Percentiles rank a stretch among this genome's conserved stretches.
Evolutionary conservation across 92 coral and sea anemone species (phyloP).

Genomic region (Epizoanthus ramosus): DNA sequence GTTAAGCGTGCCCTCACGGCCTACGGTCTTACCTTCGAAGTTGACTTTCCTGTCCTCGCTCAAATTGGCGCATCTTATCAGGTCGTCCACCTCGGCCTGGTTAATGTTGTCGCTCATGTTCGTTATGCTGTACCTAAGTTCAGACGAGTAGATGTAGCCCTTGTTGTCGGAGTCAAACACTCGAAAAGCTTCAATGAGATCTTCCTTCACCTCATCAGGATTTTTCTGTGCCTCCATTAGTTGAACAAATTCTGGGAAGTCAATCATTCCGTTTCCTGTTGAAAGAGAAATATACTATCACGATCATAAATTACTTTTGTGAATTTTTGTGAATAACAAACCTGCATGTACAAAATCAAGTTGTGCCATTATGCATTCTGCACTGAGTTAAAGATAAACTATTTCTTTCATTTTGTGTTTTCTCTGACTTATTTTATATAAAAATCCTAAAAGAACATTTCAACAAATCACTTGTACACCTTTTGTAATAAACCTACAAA

Average conservation of each 20-base stretch:
- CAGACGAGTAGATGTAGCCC: constrained; percentile 74
- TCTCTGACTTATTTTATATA: too few relatives aligned
- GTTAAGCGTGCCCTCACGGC: not conserved
- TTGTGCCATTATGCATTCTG: too few relatives aligned
- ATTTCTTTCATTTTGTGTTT: too few relatives aligned
- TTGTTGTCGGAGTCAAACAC: constrained; percentile 75
- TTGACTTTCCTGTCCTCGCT: constrained; percentile 57
- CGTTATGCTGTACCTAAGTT: constrained; percentile 60
- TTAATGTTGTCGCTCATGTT: constrained; percentile 74
- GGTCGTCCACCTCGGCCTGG: constrained; percentile 60
- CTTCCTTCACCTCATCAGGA: constrained; percentile 69
- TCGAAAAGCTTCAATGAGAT: constrained; percentile 67
- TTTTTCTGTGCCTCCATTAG: constrained; percentile 59
- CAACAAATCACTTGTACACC: too few relatives aligned
- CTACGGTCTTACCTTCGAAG: constrained; percentile 54
- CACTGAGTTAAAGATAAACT: too few relatives aligned
- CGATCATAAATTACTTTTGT: too few relatives aligned
- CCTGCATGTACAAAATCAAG: too few relatives aligned
- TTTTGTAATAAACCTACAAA: too few relatives aligned
- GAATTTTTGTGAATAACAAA: too few relatives aligned
- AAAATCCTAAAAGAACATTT: too few relatives aligned
- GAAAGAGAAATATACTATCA: not conserved
- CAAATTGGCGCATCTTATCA: constrained; percentile 48
- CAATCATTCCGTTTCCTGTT: constrained; percentile 81
- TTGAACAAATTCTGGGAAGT: constrained; percentile 67